Base-by-base conservation (phyloP, 2,888 invertebrate genomes). In the Galerucella pusilla region DNA sequence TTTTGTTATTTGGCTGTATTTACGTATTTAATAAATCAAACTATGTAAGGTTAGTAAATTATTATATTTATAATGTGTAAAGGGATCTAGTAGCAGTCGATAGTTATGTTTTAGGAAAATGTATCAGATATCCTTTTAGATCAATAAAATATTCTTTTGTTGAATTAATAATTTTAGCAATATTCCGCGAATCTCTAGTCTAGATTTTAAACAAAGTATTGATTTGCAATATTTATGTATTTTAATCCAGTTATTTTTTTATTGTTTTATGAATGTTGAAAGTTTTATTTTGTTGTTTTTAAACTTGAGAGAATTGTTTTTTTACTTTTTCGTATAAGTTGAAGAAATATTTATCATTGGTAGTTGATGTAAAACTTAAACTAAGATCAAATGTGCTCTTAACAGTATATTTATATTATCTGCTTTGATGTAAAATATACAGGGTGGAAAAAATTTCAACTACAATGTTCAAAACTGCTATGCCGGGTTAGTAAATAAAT, bases 1-100 rank as follows among this genome's bases (percentile, higher is more conserved):
- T 71, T 78, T 77, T 75, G 68, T 79, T 75, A 75, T 64, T 76
- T 77, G 75, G 77, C 73, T 77, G 75, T 78, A 77, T 78, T 78
- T 74, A 60, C 70, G 60, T 71, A 68, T 61, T 52, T 61, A 67
- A 60, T 12, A 59, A 68, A 68, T 42, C n/a, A 11, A 42, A 59
- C 16, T 59, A 59, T 35, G 7, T 67, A 49, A 57, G 16, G 42
- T 57, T 75, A 72, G 68, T 68, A 52, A 75, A 71, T 72, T n/a
- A 68, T 60, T 28, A 46, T 28, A 60, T 52, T 71, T 71, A 71
- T 72, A 71, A 59, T 28, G 74, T 77, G 75, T 77, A 73, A 73
- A 77, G 77, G 75, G 77, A 72, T 75, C 73, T 49, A 52, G 68
- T 75, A 65, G 71, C 28, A 69, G 67, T 20, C 42, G 35, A 25